phyloP scores from a whole-genome alignment of 2,113 vertebrate species.

The Ictalurus furcatus region DNA sequence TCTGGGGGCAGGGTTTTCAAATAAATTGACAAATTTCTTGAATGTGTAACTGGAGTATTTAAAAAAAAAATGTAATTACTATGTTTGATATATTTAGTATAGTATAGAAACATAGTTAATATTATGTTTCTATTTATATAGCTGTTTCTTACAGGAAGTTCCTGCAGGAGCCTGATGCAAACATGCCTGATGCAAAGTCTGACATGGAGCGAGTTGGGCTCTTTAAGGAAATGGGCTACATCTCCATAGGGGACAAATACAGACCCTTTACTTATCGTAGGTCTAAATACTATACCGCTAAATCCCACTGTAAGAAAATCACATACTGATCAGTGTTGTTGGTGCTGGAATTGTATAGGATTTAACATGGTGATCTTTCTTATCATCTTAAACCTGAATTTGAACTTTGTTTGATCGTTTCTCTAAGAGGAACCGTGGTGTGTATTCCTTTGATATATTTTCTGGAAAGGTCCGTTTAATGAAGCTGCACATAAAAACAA shows the following conservation, averaged over 20 bases:
- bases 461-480: conserved; percentile 78
- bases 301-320: neutral
- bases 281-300: conserved; percentile 29
- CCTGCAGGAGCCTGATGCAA: neutral
- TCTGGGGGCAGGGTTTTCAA: neutral
- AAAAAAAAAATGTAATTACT: neutral
- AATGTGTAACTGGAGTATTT: neutral
- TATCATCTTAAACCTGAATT: neutral
- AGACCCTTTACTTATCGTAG: conserved; percentile 56
- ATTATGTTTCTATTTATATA: neutral
- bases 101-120: too few relatives aligned
- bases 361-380: neutral
- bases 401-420: neutral
- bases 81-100: neutral
- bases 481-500: conserved; percentile 79
- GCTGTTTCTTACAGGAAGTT: neutral
- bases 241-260: conserved; percentile 83
- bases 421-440: neutral
- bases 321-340: neutral
- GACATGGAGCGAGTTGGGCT: conserved; percentile 88
- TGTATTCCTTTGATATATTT: conserved; percentile 51
- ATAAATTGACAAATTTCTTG: too few relatives aligned
- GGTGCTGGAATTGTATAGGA: neutral
- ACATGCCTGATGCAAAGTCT: conserved; percentile 77
- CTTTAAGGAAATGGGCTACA: conserved; percentile 87